Conservation (phyloP, 2,113 vertebrate species). For the Benitochromis conjunctus region DNA sequence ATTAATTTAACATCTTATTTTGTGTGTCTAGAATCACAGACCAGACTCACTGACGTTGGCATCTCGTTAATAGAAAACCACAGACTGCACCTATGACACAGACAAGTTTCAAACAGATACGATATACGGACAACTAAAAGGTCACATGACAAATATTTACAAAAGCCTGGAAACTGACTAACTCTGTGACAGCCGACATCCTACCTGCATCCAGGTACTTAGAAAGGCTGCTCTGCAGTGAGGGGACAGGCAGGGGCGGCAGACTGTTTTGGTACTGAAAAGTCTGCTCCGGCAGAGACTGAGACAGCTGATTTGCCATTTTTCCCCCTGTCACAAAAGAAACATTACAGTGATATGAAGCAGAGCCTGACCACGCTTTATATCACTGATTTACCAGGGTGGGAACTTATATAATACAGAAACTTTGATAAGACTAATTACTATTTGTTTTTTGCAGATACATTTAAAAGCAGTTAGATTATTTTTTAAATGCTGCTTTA, state of each 20-base stretch:
- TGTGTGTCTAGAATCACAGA: neutral
- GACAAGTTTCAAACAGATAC: neutral
- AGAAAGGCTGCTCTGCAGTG: constrained; percentile 80
- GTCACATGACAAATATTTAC: neutral
- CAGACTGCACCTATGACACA: neutral
- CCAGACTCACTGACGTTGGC: neutral
- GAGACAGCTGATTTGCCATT: constrained; percentile 83
- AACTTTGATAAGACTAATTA: neutral
- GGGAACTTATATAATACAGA: neutral
- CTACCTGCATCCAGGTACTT: constrained; percentile 93
- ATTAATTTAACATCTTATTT: neutral
- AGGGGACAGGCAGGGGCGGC: constrained; percentile 86
- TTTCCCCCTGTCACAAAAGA: constrained; percentile 16
- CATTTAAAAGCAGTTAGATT: neutral
- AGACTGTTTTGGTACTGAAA: constrained; percentile 89
- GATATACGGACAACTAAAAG: neutral
- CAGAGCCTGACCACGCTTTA: neutral
- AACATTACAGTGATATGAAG: neutral
- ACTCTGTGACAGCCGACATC: neutral
- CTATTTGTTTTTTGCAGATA: neutral
- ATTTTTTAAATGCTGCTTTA: neutral
- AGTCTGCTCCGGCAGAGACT: constrained; percentile 78
- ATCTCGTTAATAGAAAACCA: neutral
- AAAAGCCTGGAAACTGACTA: neutral
- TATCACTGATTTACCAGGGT: neutral